Percentiles rank a stretch among this genome's conserved stretches.
These are phyloP conservation scores for Ophion ventricosus DNA, from an alignment of 2,888 invertebrate species.

Conservation along the genomic window DNA sequence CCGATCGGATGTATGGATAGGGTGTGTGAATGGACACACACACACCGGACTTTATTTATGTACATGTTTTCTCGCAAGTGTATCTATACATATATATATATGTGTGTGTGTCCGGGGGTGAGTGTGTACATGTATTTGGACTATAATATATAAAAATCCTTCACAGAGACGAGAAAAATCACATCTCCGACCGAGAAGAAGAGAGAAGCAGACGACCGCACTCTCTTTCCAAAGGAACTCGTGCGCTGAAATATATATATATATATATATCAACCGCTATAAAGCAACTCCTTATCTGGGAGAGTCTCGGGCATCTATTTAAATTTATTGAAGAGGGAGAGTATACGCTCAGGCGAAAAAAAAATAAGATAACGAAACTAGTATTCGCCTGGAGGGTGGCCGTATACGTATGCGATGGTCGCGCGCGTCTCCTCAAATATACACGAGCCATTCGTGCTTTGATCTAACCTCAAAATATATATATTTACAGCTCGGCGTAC, in stretches of 20 bases:
- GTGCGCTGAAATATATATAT: slow-evolving; percentile 33
- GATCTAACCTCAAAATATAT: slow-evolving; percentile 56
- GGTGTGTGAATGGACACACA: slow-evolving; percentile 50
- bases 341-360: slow-evolving; percentile 4
- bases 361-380: slow-evolving; percentile 33
- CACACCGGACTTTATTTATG: slow-evolving; percentile 11
- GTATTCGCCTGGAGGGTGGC: slow-evolving; percentile 7
- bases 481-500: slow-evolving; percentile 24
- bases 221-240: slow-evolving; percentile 1
- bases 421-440: slow-evolving; percentile 32
- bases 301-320: slow-evolving; percentile 56
- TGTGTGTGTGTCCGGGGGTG: background rate
- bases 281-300: slow-evolving; percentile 43
- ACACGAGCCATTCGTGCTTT: slow-evolving; percentile 60
- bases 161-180: slow-evolving; percentile 48
- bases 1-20: slow-evolving; percentile 74
- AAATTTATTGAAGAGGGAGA: slow-evolving; percentile 57
- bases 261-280: slow-evolving; percentile 42
- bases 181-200: slow-evolving; percentile 38
- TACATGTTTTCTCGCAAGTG: background rate
- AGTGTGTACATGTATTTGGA: background rate
- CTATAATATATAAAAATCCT: slow-evolving; percentile 36
- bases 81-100: background rate
- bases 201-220: slow-evolving; percentile 39
- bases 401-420: background rate